phyloP scores from a whole-genome alignment of 2,888 invertebrate genomes.

The Agonopterix heracliana region DNA sequence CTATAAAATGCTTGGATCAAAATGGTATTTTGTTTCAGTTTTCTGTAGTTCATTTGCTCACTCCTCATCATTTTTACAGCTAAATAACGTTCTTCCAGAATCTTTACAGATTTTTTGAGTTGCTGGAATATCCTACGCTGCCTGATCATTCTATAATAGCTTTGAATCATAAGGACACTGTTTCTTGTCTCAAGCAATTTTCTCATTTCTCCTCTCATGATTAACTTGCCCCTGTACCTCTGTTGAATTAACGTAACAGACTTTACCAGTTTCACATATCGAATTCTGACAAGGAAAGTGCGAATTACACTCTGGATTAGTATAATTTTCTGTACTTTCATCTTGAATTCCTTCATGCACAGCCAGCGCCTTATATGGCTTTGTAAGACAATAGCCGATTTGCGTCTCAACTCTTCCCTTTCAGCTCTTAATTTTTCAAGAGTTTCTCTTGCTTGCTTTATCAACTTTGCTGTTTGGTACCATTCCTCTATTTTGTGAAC shows the following conservation, averaged over 20 bases:
- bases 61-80: slow-evolving; percentile 50
- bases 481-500: slow-evolving; percentile 68
- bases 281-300: slow-evolving; percentile 35
- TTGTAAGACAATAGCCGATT: slow-evolving; percentile 46
- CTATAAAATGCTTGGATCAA: slow-evolving; percentile 67
- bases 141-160: slow-evolving; percentile 49
- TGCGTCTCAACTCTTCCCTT: slow-evolving; percentile 31
- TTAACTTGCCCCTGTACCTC: slow-evolving; percentile 49
- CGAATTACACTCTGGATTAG: slow-evolving; percentile 44
- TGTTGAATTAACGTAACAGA: slow-evolving; percentile 46
- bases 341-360: slow-evolving; percentile 36
- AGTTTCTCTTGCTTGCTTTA: slow-evolving; percentile 38
- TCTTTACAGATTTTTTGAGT: slow-evolving; percentile 38
- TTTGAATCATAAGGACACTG: slow-evolving; percentile 55
- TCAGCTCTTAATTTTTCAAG: slow-evolving; percentile 32
- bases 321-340: slow-evolving; percentile 32
- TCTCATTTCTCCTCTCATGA: slow-evolving; percentile 48
- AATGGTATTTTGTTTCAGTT: slow-evolving; percentile 42
- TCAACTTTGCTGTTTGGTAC: slow-evolving; percentile 51
- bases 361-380: slow-evolving; percentile 47
- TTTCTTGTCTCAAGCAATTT: slow-evolving; percentile 27
- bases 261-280: slow-evolving; percentile 33
- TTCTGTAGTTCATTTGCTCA: slow-evolving; percentile 35
- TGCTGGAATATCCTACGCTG: slow-evolving; percentile 29
- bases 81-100: slow-evolving; percentile 35